These are phyloP conservation scores for Cyclophora punctaria DNA, from an alignment of 2,888 invertebrate species.

Conservation along the genomic window DNA sequence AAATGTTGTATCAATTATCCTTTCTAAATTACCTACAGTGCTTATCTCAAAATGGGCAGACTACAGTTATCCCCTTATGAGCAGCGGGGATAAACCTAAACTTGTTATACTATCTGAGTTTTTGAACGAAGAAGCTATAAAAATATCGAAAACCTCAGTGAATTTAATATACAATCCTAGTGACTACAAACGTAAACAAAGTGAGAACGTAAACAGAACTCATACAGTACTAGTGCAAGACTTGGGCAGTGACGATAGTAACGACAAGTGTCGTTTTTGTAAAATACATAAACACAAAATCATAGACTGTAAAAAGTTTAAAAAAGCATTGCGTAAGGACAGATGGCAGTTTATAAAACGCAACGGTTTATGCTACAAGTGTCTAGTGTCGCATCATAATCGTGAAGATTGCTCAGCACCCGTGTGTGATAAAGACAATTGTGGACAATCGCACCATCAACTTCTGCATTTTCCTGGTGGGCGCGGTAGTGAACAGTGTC, in stretches of 20 bases:
- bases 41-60: too few relatives aligned
- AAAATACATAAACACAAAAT: not conserved
- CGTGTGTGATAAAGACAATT: not conserved
- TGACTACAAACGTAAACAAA: not conserved
- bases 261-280: not conserved
- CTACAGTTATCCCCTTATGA: not conserved
- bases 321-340: not conserved
- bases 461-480: not conserved
- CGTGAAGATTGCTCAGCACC: not conserved
- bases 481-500: too few relatives aligned
- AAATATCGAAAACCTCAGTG: too few relatives aligned
- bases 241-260: not conserved
- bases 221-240: not conserved
- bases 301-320: not conserved
- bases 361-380: not conserved
- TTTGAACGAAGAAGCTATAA: too few relatives aligned
- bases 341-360: not conserved
- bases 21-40: too few relatives aligned
- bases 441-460: not conserved
- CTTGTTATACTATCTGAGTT: too few relatives aligned
- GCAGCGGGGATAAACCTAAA: too few relatives aligned
- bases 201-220: not conserved
- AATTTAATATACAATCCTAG: too few relatives aligned
- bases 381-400: not conserved
- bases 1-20: too few relatives aligned